Evolutionary conservation across 2,113 vertebrate species (phyloP).

Genomic region (Microcebus lehilahytsara): DNA sequence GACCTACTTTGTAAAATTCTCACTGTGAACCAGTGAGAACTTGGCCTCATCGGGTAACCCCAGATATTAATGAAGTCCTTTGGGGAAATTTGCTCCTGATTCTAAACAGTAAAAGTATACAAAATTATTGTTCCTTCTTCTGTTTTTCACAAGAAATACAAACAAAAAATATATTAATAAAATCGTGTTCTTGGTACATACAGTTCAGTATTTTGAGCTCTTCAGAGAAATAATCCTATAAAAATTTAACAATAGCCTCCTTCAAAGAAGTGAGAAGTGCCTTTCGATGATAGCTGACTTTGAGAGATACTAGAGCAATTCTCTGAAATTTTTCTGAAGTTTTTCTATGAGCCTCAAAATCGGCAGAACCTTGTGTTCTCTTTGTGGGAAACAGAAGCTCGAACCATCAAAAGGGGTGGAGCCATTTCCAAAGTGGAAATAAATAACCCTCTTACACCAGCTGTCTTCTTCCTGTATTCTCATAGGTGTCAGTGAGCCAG

Average conservation of each 20-base stretch:
- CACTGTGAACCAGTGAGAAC: background rate
- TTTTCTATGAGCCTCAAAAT: constrained; percentile 24
- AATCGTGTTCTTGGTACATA: background rate
- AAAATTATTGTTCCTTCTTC: background rate
- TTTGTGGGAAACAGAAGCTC: background rate
- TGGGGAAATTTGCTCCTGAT: background rate
- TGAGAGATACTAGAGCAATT: background rate
- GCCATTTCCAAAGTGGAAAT: background rate
- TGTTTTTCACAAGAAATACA: constrained; percentile 19
- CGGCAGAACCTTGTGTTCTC: background rate
- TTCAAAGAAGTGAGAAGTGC: constrained; percentile 15
- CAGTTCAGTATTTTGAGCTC: background rate
- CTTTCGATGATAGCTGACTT: background rate
- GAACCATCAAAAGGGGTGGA: background rate
- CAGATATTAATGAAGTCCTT: background rate
- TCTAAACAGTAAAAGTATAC: background rate
- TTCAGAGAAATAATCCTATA: constrained; percentile 15
- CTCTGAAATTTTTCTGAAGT: constrained; percentile 17
- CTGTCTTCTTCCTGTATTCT: background rate
- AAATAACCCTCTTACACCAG: background rate
- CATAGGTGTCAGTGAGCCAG: background rate
- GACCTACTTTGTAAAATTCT: background rate
- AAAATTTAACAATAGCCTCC: constrained; percentile 27
- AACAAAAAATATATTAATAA: background rate
- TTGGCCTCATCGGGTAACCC: background rate